Evolutionary conservation across 2,797 vertebrate species (phyloP).

Genomic region (Neostethus bicornis): DNA sequence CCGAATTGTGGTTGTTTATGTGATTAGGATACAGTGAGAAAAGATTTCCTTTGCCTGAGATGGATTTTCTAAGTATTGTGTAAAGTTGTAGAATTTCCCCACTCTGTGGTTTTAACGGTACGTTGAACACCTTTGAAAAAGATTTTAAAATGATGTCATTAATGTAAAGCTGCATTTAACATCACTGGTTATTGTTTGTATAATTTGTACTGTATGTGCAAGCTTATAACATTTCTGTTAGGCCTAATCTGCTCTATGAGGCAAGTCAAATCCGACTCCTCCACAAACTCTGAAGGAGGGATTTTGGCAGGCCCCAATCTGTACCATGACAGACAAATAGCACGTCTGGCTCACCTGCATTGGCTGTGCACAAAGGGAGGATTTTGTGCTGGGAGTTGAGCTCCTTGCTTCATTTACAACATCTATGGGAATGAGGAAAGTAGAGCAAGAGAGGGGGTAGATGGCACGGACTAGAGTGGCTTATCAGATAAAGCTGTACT

Average conservation of each 20-base stretch:
- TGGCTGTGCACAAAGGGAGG: conserved; percentile 48
- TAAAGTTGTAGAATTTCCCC: no score
- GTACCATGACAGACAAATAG: conserved; percentile 35
- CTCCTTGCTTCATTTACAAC: conserved; percentile 44
- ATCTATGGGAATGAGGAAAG: conserved; percentile 18
- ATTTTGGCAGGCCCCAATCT: conserved; percentile 55
- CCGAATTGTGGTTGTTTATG: no score
- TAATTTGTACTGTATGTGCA: neutral
- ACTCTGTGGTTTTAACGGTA: no score
- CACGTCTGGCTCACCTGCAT: conserved; percentile 48
- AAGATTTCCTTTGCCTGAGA: no score
- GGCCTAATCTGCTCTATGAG: conserved; percentile 1
- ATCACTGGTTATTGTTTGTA: neutral
- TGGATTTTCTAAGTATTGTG: no score
- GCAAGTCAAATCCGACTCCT: neutral
- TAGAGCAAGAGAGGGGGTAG: conserved; percentile 20
- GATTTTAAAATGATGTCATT: neutral
- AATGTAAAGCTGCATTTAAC: neutral
- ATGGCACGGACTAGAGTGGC: conserved; percentile 38
- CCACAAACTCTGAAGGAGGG: conserved; percentile 31
- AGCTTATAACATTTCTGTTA: conserved; percentile 12
- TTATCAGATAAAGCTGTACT: conserved; percentile 54
- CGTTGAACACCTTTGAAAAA: neutral
- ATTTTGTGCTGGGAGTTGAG: conserved; percentile 33
- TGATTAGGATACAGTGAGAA: no score